Percentiles rank a stretch among this genome's conserved stretches.
These are phyloP conservation scores for Rhinoptilus africanus DNA, from an alignment of 2,113 vertebrate genomes.

Conservation along the genomic window DNA sequence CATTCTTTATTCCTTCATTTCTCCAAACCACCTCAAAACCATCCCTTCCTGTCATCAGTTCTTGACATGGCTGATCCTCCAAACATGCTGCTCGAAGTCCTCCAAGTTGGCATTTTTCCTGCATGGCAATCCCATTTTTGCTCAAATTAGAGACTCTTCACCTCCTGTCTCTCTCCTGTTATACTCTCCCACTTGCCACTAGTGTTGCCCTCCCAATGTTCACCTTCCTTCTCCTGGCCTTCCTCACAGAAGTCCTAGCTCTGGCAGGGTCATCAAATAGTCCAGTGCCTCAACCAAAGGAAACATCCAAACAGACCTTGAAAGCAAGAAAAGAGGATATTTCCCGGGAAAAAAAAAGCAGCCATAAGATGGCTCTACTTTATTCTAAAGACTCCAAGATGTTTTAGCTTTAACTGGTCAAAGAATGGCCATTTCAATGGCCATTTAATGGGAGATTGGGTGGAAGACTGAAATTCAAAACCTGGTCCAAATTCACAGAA, in stretches of 20 bases:
- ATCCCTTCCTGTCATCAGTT: background rate
- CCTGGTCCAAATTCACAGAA: background rate
- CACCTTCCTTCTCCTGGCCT: background rate
- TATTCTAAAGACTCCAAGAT: background rate
- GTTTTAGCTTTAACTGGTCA: background rate
- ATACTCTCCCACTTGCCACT: background rate
- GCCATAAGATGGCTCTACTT: background rate
- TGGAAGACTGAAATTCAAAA: background rate
- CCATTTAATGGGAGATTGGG: background rate
- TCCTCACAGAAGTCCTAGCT: background rate
- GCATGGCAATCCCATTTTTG: background rate
- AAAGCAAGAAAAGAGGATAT: background rate
- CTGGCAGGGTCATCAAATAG: background rate
- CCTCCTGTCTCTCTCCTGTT: background rate
- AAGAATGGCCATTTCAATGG: background rate
- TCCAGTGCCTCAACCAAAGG: background rate
- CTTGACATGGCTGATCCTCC: background rate
- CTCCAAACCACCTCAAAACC: background rate
- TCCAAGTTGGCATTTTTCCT: background rate
- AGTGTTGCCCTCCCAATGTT: background rate
- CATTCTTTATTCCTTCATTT: background rate
- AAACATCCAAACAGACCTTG: background rate
- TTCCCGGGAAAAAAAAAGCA: background rate
- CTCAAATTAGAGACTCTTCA: background rate
- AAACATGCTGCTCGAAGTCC: background rate